Percentiles rank a stretch among this genome's conserved stretches.
These are phyloP conservation scores for Herpetotheres cachinnans DNA, from an alignment of 2,113 vertebrate species.

Conservation along the genomic window DNA sequence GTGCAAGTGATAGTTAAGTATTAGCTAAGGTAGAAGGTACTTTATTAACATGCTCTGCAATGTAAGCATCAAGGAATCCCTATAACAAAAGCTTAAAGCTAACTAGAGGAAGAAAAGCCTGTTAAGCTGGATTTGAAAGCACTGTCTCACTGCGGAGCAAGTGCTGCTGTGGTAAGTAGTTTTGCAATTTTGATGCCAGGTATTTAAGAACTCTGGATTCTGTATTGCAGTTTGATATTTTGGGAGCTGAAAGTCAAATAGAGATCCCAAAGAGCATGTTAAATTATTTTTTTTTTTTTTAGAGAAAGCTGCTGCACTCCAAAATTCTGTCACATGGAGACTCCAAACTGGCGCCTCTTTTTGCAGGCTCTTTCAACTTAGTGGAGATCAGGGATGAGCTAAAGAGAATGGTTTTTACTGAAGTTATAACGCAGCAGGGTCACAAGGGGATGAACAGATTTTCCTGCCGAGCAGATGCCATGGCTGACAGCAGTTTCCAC, in stretches of 20 bases:
- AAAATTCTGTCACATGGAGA: background rate
- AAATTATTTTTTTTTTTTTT: background rate
- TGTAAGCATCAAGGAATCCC: background rate
- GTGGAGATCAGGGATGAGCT: too few relatives aligned
- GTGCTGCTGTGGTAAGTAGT: background rate
- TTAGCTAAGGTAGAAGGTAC: background rate
- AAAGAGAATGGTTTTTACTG: too few relatives aligned
- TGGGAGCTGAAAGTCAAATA: background rate
- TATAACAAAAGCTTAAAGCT: slow-evolving; percentile 36
- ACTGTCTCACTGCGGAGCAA: background rate
- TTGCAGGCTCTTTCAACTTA: too few relatives aligned
- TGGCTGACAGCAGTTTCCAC: too few relatives aligned
- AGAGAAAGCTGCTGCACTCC: background rate
- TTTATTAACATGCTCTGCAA: slow-evolving; percentile 7
- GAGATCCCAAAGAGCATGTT: slow-evolving; percentile 9
- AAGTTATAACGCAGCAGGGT: too few relatives aligned
- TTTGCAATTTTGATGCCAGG: background rate
- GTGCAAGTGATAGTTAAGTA: background rate
- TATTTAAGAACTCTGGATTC: background rate
- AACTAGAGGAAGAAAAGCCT: slow-evolving; percentile 29
- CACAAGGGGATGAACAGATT: too few relatives aligned
- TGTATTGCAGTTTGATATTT: background rate
- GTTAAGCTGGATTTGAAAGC: slow-evolving; percentile 36
- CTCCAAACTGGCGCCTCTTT: background rate
- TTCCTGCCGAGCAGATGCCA: too few relatives aligned